Percentiles rank a stretch among this genome's conserved stretches.
Conservation (phyloP, 1,140 invertebrate genomes). For the Protaetia brevitarsis region DNA sequence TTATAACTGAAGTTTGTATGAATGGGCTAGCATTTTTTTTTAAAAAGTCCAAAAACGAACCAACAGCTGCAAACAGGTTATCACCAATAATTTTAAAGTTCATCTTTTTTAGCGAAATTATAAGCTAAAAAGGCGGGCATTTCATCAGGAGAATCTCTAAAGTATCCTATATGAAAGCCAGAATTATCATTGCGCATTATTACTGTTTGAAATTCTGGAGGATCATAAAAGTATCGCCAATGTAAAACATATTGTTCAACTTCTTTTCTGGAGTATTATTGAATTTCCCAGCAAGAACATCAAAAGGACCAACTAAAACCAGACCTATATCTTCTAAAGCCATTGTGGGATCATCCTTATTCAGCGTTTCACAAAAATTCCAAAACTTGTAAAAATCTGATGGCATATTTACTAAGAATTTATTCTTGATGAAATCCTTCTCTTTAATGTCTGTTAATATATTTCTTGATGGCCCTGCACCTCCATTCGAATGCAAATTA, state of each 20-base stretch:
- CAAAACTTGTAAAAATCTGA: conserved; percentile 84
- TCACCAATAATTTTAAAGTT: conserved; percentile 69
- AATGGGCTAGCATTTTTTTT: conserved; percentile 64
- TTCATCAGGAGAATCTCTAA: conserved; percentile 75
- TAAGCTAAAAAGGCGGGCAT: conserved; percentile 71
- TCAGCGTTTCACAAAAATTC: conserved; percentile 70
- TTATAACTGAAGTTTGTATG: conserved; percentile 57
- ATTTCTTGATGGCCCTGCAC: neutral
- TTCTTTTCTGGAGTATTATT: conserved; percentile 52
- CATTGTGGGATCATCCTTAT: conserved; percentile 58
- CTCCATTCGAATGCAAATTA: neutral
- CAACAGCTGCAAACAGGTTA: conserved; percentile 79
- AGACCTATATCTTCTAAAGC: conserved; percentile 63
- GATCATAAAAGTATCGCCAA: conserved; percentile 91
- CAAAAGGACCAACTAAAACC: conserved; percentile 81
- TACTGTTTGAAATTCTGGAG: conserved; percentile 86
- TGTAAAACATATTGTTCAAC: conserved; percentile 70
- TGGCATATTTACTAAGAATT: conserved; percentile 85
- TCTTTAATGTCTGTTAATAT: conserved; percentile 35
- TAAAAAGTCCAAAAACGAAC: conserved; percentile 61
- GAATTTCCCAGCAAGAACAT: conserved; percentile 71
- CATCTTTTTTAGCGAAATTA: conserved; percentile 67
- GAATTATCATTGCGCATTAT: conserved; percentile 65
- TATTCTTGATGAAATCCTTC: conserved; percentile 61
- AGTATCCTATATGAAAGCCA: conserved; percentile 85